Evolutionary conservation across 2,888 invertebrate species (phyloP).

Genomic region (Phortica okadai): DNA sequence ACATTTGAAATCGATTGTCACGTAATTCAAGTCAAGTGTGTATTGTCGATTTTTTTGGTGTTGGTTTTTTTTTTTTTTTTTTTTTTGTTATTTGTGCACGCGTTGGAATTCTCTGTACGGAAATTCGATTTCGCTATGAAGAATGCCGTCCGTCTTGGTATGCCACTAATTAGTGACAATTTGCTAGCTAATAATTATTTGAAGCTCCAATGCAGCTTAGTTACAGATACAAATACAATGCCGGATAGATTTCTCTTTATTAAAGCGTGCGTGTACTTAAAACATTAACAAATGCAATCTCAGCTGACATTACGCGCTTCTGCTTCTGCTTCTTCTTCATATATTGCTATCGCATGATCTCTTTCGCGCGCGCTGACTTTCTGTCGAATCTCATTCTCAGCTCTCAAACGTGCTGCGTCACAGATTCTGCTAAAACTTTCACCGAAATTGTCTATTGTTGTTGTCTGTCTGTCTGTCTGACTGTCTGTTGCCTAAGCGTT

Average conservation of each 20-base stretch:
- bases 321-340: neutral
- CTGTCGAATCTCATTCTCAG: neutral
- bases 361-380: neutral
- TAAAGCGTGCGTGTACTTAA: neutral
- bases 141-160: neutral
- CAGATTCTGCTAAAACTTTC: slow-evolving; percentile 10
- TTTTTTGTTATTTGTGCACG: neutral
- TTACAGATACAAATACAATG: neutral
- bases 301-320: neutral
- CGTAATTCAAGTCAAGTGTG: slow-evolving; percentile 62
- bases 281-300: neutral
- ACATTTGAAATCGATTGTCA: slow-evolving; percentile 59
- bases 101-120: neutral
- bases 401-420: neutral
- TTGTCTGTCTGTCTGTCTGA: too few relatives aligned
- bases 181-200: neutral
- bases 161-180: neutral
- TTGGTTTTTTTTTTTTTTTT: too few relatives aligned
- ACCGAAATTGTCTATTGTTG: neutral
- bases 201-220: too few relatives aligned
- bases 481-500: too few relatives aligned
- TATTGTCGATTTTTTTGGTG: neutral
- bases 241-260: neutral
- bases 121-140: neutral
- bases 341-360: neutral